phyloP scores from a whole-genome alignment of 2,113 vertebrate genomes.

The Lepisosteus osseus region DNA sequence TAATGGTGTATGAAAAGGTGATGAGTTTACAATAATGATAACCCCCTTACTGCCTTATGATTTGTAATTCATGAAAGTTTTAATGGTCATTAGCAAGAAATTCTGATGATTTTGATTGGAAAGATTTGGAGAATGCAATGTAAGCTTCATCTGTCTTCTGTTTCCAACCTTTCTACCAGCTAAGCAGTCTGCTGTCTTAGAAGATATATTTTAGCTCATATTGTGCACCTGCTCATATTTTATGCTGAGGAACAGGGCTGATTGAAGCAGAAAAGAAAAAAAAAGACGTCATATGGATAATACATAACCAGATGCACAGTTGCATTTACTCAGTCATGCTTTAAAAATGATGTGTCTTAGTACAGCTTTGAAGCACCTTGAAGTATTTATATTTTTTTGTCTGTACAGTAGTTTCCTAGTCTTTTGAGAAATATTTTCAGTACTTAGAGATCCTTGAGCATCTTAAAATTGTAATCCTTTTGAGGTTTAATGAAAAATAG shows the following conservation, averaged over 20 bases:
- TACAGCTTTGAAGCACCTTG: neutral
- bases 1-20: too few species aligned
- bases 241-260: neutral
- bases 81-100: neutral
- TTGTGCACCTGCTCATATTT: neutral
- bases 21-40: too few species aligned
- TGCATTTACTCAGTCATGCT: neutral
- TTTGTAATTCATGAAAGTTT: neutral
- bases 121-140: neutral
- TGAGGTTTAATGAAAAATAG: too few species aligned
- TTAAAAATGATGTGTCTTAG: neutral
- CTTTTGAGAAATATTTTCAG: neutral
- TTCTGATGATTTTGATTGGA: too few species aligned
- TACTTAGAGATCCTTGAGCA: too few species aligned
- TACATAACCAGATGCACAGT: neutral
- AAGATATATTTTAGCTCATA: slow-evolving; percentile 9
- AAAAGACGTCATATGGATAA: neutral
- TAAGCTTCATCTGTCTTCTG: neutral
- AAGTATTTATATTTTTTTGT: slow-evolving; percentile 8
- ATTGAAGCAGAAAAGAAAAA: neutral
- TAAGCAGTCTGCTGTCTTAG: neutral
- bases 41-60: too few species aligned
- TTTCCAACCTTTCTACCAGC: neutral
- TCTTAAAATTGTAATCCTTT: too few species aligned
- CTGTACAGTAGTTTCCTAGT: neutral